Base-by-base conservation (phyloP, 2,888 invertebrate genomes). In the Mesochorus sp. region DNA sequence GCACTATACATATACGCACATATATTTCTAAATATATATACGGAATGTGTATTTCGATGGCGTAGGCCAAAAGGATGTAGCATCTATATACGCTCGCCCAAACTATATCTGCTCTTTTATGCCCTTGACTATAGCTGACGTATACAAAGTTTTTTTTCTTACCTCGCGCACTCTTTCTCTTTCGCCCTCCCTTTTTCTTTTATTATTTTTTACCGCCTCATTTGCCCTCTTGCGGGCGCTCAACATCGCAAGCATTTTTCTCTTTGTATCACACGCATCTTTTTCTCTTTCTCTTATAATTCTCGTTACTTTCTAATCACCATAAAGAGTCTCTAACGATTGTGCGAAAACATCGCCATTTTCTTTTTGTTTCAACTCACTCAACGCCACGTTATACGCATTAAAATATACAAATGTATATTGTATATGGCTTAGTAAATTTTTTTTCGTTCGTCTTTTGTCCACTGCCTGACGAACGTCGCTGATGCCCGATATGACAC, bases 51-150 rank as follows among this genome's bases (percentile, higher is more conserved):
- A 14, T 42, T 39, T n/a, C n/a, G n/a, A n/a, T n/a, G n/a, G 24
- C 59, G 10, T 26, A 3, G 5, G 39, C 39, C 59, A 26, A 26
- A 39, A 39, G 39, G 12, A 59, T 37, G 37, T 10, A 37, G 21
- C n/a, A 39, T 39, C 3, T 26, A n/a, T n/a, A n/a, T n/a, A 39
- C 19, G 42, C 24, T 39, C n/a, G n/a, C n/a, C n/a, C n/a, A n/a
- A n/a, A n/a, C n/a, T 39, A 44, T 55, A 55, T 59, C 47, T 71
- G 44, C 59, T 57, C 55, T 67, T 24, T 42, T 55, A 19, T 57
- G 26, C 53, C 62, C 57, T 53, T 53, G 53, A 53, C 31, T 31
- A n/a, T n/a, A n/a, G n/a, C 59, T 31, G 55, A 55, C 59, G n/a
- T 24, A 61, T 39, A n/a, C 47, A 31, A 17, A 26, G 59, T 47